Base-by-base conservation (phyloP, 2,888 invertebrate species). In the Celastrina argiolus region DNA sequence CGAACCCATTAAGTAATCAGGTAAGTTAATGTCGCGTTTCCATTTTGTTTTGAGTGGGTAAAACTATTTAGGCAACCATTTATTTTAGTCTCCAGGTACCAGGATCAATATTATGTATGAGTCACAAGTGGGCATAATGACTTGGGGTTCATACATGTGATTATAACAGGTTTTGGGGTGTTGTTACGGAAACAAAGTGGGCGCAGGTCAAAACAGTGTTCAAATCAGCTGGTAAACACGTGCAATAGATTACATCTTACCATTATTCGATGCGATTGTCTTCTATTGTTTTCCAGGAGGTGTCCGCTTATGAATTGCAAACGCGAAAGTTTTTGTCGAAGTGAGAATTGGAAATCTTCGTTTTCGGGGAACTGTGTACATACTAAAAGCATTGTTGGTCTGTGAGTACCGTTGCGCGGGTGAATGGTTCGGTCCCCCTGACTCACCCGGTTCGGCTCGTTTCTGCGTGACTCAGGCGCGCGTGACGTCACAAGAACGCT, bases 401-500 rank as follows among this genome's bases (percentile, higher is more conserved):
- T 22, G 22, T 22, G 22, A 22, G 51, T 51, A 51, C 51, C 51
- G 51, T 51, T 26, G 51, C 1, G 63, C 31, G 22, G 39, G 64
- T 67, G 67, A 67, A 67, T 64, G 67, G 56, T 28, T 34, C 31
- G 65, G 67, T 64, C 59, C 64, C 67, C 64, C 42, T 66, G 66
- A 31, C n/a, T 36, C 42, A 28, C 28, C 41, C 42, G 41, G 22
- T 26, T 64, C 7, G 14, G 42, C 14, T 14, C 22, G 42, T 28
- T 41, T 28, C n/a, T 41, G 18, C 39, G 45, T 67, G 67, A 67
- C 59, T 67, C 67, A 67, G 31, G 14, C 39, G 59, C 64, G 14
- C 39, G 59, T 67, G 67, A 67, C 67, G 67, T 67, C 67, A 67
- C 64, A 12, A 59, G 12, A 64, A 58, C 64, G 64, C 67, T 67